Conservation (phyloP, 2,888 invertebrate species). For the Sinhomidia bicolor region DNA sequence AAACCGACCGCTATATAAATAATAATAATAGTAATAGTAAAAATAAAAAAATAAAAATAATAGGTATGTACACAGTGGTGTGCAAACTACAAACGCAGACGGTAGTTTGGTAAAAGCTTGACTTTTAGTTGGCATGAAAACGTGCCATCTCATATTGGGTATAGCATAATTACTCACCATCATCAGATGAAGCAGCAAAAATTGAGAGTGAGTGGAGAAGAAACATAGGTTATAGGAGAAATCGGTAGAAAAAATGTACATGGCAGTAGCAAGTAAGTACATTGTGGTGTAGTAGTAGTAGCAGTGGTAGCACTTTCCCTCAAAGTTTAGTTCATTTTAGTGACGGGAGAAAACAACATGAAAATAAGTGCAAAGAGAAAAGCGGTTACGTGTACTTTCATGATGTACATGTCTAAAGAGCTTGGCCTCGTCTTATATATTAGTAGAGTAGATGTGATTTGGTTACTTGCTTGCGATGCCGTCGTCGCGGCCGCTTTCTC, state of each 20-base stretch:
- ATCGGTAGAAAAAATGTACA: too few species aligned
- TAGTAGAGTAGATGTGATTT: too few species aligned
- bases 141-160: conserved; percentile 35
- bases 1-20: too few species aligned
- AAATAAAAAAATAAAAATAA: too few species aligned
- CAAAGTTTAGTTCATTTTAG: conserved; percentile 47
- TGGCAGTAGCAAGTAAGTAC: too few species aligned
- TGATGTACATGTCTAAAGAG: conserved; percentile 1
- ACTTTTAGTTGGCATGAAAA: conserved; percentile 48
- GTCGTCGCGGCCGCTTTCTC: neutral
- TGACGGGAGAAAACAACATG: conserved; percentile 33
- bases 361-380: conserved; percentile 45
- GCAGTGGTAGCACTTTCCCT: neutral
- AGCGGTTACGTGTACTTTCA: conserved; percentile 47
- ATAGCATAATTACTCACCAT: conserved; percentile 51
- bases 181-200: conserved; percentile 50
- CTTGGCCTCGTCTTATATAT: conserved; percentile 18
- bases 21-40: too few species aligned
- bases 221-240: neutral
- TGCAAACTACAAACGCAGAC: neutral
- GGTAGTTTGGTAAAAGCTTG: neutral
- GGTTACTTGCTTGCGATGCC: too few species aligned
- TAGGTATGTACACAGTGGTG: neutral
- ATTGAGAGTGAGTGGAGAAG: conserved; percentile 30
- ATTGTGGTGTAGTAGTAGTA: too few species aligned